Percentiles rank a stretch among this genome's conserved stretches.
phyloP scores from a whole-genome alignment of 2,888 invertebrate species.

The Caenorhabditis sp. region DNA sequence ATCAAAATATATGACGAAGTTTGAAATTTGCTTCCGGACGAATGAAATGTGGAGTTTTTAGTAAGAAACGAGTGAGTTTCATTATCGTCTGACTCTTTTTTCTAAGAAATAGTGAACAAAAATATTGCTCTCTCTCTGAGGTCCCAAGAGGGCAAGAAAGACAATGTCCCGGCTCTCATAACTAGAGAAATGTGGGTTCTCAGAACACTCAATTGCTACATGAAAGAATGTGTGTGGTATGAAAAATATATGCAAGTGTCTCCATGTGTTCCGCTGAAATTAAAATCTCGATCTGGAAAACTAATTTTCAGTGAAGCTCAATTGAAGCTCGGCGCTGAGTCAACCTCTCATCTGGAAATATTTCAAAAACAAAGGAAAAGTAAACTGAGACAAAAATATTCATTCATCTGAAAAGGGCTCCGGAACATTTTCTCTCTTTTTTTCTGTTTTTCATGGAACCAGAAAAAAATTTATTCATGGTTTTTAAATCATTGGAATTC shows the following conservation, averaged over 20 bases:
- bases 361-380: not conserved
- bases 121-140: not conserved
- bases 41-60: constrained; percentile 4
- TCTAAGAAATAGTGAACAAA: not conserved
- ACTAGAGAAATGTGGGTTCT: constrained; percentile 19
- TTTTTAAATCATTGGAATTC: too few relatives aligned
- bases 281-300: too few relatives aligned
- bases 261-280: too few relatives aligned
- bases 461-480: too few relatives aligned
- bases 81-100: constrained; percentile 12
- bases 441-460: not conserved
- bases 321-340: not conserved
- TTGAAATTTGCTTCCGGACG: constrained; percentile 16
- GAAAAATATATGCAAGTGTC: too few relatives aligned
- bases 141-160: constrained; percentile 7
- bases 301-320: not conserved
- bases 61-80: not conserved
- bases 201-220: not conserved
- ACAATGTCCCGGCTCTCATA: constrained; percentile 6
- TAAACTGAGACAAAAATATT: not conserved
- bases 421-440: not conserved
- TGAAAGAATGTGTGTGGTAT: not conserved
- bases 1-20: constrained; percentile 31
- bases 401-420: not conserved
- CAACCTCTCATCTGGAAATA: not conserved